Evolutionary conservation across 2,888 invertebrate genomes (phyloP), one percentile per base, ranked within the genome.

Genomic region (Idaea aversata): DNA sequence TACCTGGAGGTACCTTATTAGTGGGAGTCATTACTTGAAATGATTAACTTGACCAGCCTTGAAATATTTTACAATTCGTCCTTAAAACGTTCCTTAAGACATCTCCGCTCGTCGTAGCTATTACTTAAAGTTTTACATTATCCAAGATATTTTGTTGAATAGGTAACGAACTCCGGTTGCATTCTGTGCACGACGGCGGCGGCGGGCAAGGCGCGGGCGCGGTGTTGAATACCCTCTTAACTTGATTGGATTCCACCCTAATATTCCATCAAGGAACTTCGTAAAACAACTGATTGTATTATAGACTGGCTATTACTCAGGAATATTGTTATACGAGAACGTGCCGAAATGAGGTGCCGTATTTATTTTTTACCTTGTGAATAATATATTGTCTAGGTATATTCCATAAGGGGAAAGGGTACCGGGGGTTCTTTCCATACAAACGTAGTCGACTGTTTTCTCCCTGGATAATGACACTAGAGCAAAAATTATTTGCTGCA

Each of bases 81-180:
- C 10, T 0, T 47, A 47, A 47, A 47, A 47, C 47, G 10, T 47
- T 47, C 10, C 47, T 47, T 47, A 47, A 1, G 10, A 47, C 10
- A 47, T 10, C 0, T 0, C 47, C 5, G 7, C 10, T 10, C 10
- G 4, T 5, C 5, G 10, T 7, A 36, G 1, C 5, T 5, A 36
- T 5, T 36, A 36, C 36, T 36, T 36, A 36, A 36, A 36, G 47
- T 47, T 47, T 7, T 47, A 47, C 47, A 47, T 47, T 47, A 6
- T 25, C 67, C 69, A 63, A 71, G 65, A 72, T 73, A 74, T 76
- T 78, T 74, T 58, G 74, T 77, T 77, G 77, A 81, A 25, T 25
- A 25, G 25, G 78, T 83, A 84, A 84, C 83, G 78, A 77, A 79
- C 80, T 83, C 82, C 77, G 74, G 81, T 79, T 78, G 78, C 79